Evolutionary conservation across 1,140 invertebrate species (phyloP).

Genomic region (Apis dorsata): DNA sequence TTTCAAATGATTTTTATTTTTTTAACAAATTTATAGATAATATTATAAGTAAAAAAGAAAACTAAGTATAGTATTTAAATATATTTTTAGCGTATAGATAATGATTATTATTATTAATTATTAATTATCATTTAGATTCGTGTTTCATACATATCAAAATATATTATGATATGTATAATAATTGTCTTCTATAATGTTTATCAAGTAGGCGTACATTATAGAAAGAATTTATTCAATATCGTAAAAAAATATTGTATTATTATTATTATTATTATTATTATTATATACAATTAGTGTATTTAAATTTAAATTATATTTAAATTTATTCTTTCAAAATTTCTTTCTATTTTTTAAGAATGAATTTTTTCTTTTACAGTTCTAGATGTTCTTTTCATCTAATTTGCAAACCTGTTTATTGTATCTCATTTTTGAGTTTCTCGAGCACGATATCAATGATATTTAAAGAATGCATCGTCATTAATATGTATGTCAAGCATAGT

Average conservation of each 20-base stretch:
- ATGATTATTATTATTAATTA: slow-evolving; percentile 7
- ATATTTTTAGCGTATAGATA: not conserved
- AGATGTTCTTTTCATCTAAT: not conserved
- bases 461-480: not conserved
- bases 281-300: not conserved
- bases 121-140: not conserved
- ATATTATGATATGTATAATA: not conserved
- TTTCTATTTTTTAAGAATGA: not conserved
- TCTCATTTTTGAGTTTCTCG: not conserved
- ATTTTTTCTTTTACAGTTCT: not conserved
- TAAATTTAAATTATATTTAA: not conserved
- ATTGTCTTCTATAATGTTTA: slow-evolving; percentile 27
- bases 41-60: too few relatives aligned
- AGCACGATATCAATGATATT: not conserved
- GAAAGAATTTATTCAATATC: not conserved
- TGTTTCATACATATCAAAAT: slow-evolving; percentile 16
- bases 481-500: slow-evolving; percentile 55
- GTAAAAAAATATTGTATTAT: too few relatives aligned
- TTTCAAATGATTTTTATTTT: not conserved
- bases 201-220: slow-evolving; percentile 50
- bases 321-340: not conserved
- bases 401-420: not conserved
- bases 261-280: not conserved
- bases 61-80: not conserved
- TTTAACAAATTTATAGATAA: not conserved